These are phyloP conservation scores for Neomonachus schauinslandi DNA, from an alignment of 2,113 vertebrate genomes.

Conservation along the genomic window DNA sequence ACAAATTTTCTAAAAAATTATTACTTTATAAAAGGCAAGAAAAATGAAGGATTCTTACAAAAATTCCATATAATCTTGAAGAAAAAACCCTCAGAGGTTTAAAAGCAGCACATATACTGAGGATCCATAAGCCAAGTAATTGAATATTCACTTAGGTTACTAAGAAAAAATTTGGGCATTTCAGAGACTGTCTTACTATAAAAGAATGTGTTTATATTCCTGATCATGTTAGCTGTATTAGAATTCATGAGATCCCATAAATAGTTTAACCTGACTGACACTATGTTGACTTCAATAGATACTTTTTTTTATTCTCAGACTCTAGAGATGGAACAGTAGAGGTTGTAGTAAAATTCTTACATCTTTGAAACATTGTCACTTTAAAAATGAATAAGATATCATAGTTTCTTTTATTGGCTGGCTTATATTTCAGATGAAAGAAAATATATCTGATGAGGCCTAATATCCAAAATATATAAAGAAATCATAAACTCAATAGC, in stretches of 20 bases:
- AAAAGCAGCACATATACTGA: neutral
- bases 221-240: neutral
- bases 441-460: neutral
- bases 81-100: neutral
- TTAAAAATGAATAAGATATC: constrained; percentile 22
- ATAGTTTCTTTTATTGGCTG: neutral
- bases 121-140: neutral
- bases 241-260: neutral
- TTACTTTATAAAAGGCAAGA: constrained; percentile 2
- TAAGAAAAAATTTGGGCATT: neutral
- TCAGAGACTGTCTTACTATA: neutral
- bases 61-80: neutral
- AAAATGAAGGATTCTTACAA: neutral
- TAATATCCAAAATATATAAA: constrained; percentile 2
- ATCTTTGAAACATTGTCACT: constrained; percentile 35
- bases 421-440: neutral
- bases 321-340: constrained; percentile 1
- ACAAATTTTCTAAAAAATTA: neutral
- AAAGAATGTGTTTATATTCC: neutral
- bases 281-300: neutral
- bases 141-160: neutral
- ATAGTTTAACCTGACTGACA: neutral
- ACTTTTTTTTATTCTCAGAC: neutral
- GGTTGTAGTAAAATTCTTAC: neutral
- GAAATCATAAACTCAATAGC: neutral